Evolutionary conservation across 2,888 invertebrate species (phyloP).

Genomic region (Drosophila colorata): DNA sequence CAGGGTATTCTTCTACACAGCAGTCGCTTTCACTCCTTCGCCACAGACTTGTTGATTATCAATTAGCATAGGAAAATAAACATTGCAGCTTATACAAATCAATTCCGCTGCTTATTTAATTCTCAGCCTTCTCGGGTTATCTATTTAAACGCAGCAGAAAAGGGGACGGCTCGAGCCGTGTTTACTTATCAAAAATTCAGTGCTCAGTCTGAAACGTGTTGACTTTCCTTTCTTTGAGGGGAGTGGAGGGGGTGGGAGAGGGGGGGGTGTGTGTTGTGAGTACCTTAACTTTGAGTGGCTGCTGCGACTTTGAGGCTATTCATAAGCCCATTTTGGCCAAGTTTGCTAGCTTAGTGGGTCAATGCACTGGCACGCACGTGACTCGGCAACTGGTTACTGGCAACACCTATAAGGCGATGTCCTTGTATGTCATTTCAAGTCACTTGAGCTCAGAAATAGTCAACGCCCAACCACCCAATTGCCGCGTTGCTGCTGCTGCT

Average conservation of each 20-base stretch:
- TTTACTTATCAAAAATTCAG: slow-evolving; percentile 27
- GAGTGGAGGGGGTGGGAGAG: background rate
- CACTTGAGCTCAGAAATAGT: slow-evolving; percentile 72
- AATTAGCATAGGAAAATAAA: slow-evolving; percentile 46
- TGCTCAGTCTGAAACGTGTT: slow-evolving; percentile 6
- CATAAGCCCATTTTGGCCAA: slow-evolving; percentile 43
- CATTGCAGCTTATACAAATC: slow-evolving; percentile 21
- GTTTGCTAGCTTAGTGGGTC: slow-evolving; percentile 60
- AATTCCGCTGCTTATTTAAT: slow-evolving; percentile 22
- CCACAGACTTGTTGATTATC: slow-evolving; percentile 44
- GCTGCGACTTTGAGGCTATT: slow-evolving; percentile 57
- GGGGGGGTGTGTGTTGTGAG: too few species aligned
- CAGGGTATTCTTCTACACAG: slow-evolving; percentile 17
- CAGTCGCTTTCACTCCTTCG: background rate
- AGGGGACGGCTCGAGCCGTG: slow-evolving; percentile 15
- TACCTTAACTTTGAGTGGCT: slow-evolving; percentile 28
- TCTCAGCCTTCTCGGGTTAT: slow-evolving; percentile 6
- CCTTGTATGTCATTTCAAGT: slow-evolving; percentile 77
- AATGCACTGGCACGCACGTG: slow-evolving; percentile 70
- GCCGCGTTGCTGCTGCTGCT: slow-evolving; percentile 13
- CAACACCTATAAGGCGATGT: slow-evolving; percentile 57
- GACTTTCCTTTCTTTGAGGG: background rate
- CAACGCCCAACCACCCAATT: slow-evolving; percentile 24
- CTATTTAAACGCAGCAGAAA: slow-evolving; percentile 15
- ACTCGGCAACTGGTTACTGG: slow-evolving; percentile 51